Base-by-base conservation (phyloP, 2,113 vertebrate genomes). In the Bos indicus region DNA sequence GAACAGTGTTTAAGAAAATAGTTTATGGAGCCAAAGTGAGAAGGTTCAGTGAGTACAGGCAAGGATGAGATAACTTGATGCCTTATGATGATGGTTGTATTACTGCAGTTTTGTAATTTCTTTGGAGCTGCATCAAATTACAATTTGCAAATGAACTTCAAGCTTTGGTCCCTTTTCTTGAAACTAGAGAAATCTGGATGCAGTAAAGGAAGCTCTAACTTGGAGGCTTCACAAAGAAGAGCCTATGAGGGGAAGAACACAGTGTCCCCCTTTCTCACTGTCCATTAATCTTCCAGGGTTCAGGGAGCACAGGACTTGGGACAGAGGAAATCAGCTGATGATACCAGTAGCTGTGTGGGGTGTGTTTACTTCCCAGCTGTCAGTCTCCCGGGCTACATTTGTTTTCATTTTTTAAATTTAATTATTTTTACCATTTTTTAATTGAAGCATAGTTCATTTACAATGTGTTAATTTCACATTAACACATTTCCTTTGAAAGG, bases 31-130 rank as follows among this genome's bases (percentile, higher is more conserved):
- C 3, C 40, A 81, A 33, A 98, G 64, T 16, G 6, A 96, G 43
- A 88, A 23, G 2, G 62, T 90, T 95, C 43, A 91, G 2, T 43
- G 54, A 92, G 8, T n/a, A 9, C 30, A 91, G 92, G 51, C 84
- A 78, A 95, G 33, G 85, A 43, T 6, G 1, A 92, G 85, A 82
- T 46, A 94, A 89, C 67, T 43, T 54, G 77, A 90, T 88, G 33
- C 56, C 23, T 83, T 54, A 74, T 78, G 43, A 67, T 77, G 93
- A 90, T 82, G 94, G 74, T 15, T 83, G 23, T 33, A 77, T 94
- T 94, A 92, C 78, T 62, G 48, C 15, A 92, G 95, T 95, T 97
- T 93, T 40, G 30, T 91, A 78, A 95, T 95, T 97, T 97, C 93
- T 88, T 96, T 84, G 91, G 64, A 51, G 52, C 40, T 90, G 91